Percentiles rank a stretch among this genome's conserved stretches.
These are phyloP conservation scores for Poecilia wingei DNA, from an alignment of 2,797 vertebrate species.

Conservation along the genomic window DNA sequence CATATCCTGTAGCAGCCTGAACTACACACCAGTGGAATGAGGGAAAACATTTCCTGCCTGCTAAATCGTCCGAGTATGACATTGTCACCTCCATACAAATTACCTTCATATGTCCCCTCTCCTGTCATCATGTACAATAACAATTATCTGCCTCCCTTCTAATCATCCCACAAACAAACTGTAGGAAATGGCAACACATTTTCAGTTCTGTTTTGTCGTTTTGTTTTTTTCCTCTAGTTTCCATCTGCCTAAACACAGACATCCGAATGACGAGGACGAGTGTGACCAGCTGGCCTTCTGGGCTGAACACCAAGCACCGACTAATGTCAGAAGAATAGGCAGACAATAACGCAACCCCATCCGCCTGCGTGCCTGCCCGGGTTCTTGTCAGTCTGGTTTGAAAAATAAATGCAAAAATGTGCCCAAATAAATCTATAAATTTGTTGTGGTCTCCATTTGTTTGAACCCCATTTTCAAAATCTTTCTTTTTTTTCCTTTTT, in stretches of 20 bases:
- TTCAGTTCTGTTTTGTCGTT: neutral
- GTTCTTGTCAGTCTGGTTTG: neutral
- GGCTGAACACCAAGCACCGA: neutral
- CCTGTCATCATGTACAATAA: slow-evolving; percentile 4
- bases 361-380: neutral
- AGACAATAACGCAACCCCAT: neutral
- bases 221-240: neutral
- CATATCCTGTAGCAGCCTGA: neutral
- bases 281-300: neutral
- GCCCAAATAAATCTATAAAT: neutral
- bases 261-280: neutral
- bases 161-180: neutral
- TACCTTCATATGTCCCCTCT: neutral
- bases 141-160: neutral
- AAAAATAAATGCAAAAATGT: neutral
- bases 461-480: neutral
- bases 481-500: neutral
- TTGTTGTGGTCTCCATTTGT: neutral
- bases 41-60: neutral
- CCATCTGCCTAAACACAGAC: neutral
- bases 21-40: neutral
- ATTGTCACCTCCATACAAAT: slow-evolving; percentile 1
- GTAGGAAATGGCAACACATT: neutral
- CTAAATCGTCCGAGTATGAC: neutral
- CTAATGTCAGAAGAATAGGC: neutral